Base-by-base conservation (phyloP, 2,113 vertebrate species). In the Gymnogyps californianus region DNA sequence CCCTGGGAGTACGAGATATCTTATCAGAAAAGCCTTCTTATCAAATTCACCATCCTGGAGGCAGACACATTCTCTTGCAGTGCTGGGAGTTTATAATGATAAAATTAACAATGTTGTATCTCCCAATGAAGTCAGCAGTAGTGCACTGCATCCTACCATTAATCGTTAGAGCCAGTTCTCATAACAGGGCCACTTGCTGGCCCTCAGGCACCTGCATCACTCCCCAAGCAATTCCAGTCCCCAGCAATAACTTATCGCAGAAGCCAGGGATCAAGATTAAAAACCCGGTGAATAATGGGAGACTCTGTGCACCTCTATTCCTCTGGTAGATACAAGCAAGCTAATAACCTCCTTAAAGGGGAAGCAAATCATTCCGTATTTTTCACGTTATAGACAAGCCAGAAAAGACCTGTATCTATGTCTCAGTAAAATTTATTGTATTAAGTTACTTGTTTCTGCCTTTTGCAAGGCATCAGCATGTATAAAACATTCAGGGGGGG, bases 61-160 rank as follows among this genome's bases (percentile, higher is more conserved):
- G 97, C 96, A 95, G 93, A 94, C 91, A 93, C 89, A 95, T 96
- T 97, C 96, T 96, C 94, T 90, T 72, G 84, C 93, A 87, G 96
- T 90, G 90, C 96, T 92, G 91, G 92, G 92, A 97, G 96, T 97
- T 97, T 97, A 96, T 97, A 98, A 97, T 97, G 96, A 98, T 97
- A 97, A 97, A 98, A 98, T 98, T 98, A 98, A 98, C 96, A 97
- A 95, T 81, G 96, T 96, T 96, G 96, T 97, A 96, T 97, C 97
- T 98, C 97, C 94, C 97, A 97, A 78, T 97, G 95, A 97, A 98
- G 95, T 97, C 96, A 79, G 91, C 76, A 92, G 82, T 83, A 86
- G 84, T 81, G 94, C 96, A 94, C 79, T 77, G 96, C 87, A 84
- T 90, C 90, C 94, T 75, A 71, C 95, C 97, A 97, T 98, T 98